Base-by-base conservation (phyloP, 2,113 vertebrate species). In the Spheniscus mendiculus region DNA sequence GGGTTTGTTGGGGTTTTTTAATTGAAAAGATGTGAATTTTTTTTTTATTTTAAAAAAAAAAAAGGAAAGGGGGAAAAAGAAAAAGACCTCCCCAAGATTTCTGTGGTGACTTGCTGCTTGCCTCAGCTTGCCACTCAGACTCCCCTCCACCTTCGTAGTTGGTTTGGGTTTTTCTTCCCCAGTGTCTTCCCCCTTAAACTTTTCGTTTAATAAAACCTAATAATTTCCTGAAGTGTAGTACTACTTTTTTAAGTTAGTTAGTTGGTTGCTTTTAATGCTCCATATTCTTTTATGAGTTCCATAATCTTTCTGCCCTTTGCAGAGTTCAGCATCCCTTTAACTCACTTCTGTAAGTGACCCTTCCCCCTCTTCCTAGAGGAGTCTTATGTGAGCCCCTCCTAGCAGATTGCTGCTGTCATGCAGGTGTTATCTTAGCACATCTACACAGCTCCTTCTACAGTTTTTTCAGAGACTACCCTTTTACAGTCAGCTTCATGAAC, bases 21-120 rank as follows among this genome's bases (percentile, higher is more conserved):
- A 36, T 42, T n/a, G 15, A 94, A 72, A 86, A 87, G 14, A 27
- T 66, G 6, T 8, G 14, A 45, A 66, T 5, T 59, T 21, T 62
- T 72, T 49, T 67, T 71, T 61, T 59, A 15, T 15, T 59, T 10
- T 5, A 59, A 30, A 47, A 53, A 47, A n/a, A 20, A 27, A 29
- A 25, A 15, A 6, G 3, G 4, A 11, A 0, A 11, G 2, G 2
- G 49, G 12, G 9, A 21, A 21, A 47, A 29, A 4, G 2, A 14
- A 29, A 10, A 17, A 38, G 5, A 30, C 34, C 71, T 52, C 45
- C 15, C 23, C 5, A 80, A 5, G 59, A n/a, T 25, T 63, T 80
- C 12, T 27, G 6, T 45, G 45, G 32, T 78, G 45, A 22, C 55
- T 55, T 95, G 32, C 15, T 82, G 44, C 65, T 74, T 45, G 50